Base-by-base conservation (phyloP, 2,797 vertebrate genomes). In the Mormyrops boulengeri region DNA sequence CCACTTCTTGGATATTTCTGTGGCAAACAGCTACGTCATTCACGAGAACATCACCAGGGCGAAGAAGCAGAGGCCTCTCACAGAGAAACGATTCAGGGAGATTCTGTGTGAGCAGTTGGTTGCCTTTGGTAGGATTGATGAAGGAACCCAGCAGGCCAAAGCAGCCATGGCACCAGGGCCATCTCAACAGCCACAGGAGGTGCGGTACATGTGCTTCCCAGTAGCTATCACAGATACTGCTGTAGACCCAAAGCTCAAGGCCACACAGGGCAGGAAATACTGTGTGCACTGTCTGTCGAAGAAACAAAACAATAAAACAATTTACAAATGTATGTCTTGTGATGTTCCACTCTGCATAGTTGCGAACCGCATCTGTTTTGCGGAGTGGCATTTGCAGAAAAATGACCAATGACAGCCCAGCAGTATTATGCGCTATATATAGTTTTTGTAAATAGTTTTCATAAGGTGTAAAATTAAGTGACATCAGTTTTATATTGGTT, bases 1-100 rank as follows among this genome's bases (percentile, higher is more conserved):
- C 41, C 94, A 95, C 57, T 95, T 95, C 57, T 95, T 95, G 89
- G 94, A 95, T 89, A 94, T 95, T 12, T 93, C 94, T 9, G 92
- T 93, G 0, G 94, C 94, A 3, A 95, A 95, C 0, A 91, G 93
- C 7, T 95, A 94, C 50, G 93, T 95, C 50, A 90, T 95, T 0
- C 92, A 95, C 80, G 92, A 94, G 80, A 92, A 94, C 80, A 90
- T 89, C 9, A 87, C 88, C 12, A 66, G 8, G 49, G 9, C 2
- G 49, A 50, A 50, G 49, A 50, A 50, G 49, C 49, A 50, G 49
- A 50, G 49, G 7, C 49, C 87, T 0, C 1, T 89, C 17, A 57
- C 60, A 2, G 85, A 89, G 60, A 88, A 80, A 14, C 26, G 53
- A 3, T 90, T 90, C 89, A 60, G 87, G 7, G 69, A 88, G 53